phyloP scores from a whole-genome alignment of 2,113 vertebrate species.

The Chloropsis cyanopogon region DNA sequence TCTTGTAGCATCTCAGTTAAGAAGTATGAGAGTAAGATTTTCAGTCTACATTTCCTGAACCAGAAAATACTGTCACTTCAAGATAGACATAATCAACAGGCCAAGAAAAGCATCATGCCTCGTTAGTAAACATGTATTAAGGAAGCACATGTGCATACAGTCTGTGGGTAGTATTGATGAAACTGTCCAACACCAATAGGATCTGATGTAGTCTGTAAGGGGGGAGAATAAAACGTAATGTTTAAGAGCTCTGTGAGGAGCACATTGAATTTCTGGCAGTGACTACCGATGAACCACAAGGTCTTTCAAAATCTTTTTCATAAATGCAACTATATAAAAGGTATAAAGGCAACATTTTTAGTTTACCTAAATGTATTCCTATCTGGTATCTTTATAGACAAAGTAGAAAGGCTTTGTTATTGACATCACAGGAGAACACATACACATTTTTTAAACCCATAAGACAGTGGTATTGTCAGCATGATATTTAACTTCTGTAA shows the following conservation, averaged over 20 bases:
- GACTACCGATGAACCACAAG: background rate
- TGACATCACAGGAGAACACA: background rate
- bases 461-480: background rate
- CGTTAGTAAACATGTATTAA: background rate
- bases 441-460: background rate
- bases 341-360: background rate
- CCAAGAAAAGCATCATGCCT: background rate
- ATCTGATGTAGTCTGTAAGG: background rate
- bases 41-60: background rate
- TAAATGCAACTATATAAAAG: background rate
- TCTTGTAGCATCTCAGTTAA: background rate
- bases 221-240: background rate
- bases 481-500: background rate
- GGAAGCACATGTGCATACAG: background rate
- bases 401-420: background rate
- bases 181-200: background rate
- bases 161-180: background rate
- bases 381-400: background rate
- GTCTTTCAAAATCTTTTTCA: background rate
- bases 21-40: background rate
- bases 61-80: background rate
- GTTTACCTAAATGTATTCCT: background rate
- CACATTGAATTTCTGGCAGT: background rate
- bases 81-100: background rate
- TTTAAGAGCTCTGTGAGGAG: background rate